Conservation (phyloP, 2,113 vertebrate genomes). For the Fregata magnificens region DNA sequence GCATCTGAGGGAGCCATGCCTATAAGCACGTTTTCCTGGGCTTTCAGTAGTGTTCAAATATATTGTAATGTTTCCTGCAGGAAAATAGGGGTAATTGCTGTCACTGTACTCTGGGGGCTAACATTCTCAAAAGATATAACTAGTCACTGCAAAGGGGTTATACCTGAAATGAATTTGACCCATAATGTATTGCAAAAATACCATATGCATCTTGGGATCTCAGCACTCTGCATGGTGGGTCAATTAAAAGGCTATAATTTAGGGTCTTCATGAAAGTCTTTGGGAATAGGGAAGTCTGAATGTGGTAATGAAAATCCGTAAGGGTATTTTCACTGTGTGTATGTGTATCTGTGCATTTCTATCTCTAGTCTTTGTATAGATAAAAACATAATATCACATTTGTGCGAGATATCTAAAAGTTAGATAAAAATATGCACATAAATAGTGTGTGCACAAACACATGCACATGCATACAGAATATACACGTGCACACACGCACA, state of each 20-base stretch:
- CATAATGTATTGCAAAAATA: constrained; percentile 40
- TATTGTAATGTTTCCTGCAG: constrained; percentile 56
- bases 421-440: not conserved
- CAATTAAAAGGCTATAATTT: constrained; percentile 54
- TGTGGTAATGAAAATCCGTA: not conserved
- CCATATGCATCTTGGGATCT: constrained; percentile 18
- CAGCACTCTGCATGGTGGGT: not conserved
- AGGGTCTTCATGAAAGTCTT: constrained; percentile 5
- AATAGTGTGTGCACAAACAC: not conserved
- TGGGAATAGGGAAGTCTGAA: not conserved
- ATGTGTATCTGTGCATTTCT: not conserved
- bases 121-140: constrained; percentile 44
- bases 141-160: not conserved
- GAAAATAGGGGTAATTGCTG: constrained; percentile 67
- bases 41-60: constrained; percentile 28
- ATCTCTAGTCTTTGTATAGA: not conserved
- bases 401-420: not conserved
- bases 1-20: constrained; percentile 12
- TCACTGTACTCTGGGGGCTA: constrained; percentile 51
- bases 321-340: not conserved
- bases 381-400: not conserved
- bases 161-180: constrained; percentile 64
- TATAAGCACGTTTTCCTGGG: constrained; percentile 22
- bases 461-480: not conserved
- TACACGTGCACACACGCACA: not conserved